A percentile compares a stretch with the other conserved stretches of the same genome.
Evolutionary conservation across 2,113 vertebrate genomes (phyloP).

Genomic region (Alces alces): DNA sequence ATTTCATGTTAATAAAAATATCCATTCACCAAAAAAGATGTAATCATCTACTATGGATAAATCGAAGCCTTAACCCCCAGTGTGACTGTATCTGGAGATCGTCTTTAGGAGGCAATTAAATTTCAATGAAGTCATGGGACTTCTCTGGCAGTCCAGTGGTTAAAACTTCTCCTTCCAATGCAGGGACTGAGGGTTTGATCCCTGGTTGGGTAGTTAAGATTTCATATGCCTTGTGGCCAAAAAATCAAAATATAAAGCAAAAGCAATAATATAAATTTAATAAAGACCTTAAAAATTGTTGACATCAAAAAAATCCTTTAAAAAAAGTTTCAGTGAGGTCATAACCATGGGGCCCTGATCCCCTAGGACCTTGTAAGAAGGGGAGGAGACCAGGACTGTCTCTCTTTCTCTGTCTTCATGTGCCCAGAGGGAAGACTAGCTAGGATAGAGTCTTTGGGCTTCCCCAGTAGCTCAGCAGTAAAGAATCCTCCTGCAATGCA

Average conservation of each 20-base stretch:
- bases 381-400: neutral
- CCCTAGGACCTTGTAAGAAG: neutral
- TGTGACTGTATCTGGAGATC: neutral
- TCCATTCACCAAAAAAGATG: neutral
- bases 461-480: neutral
- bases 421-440: neutral
- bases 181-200: neutral
- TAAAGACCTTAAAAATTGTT: neutral
- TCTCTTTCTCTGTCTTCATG: neutral
- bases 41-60: neutral
- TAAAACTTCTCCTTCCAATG: neutral
- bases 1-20: neutral
- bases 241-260: neutral
- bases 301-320: neutral
- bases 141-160: neutral
- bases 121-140: neutral
- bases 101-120: neutral
- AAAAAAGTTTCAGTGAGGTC: neutral
- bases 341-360: neutral
- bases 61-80: neutral
- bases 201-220: neutral
- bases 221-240: neutral
- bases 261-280: neutral
- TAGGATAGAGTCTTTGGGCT: neutral
- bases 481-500: neutral